These are phyloP conservation scores for Pseudochaenichthys georgianus DNA, from an alignment of 2,797 vertebrate genomes.

Conservation along the genomic window DNA sequence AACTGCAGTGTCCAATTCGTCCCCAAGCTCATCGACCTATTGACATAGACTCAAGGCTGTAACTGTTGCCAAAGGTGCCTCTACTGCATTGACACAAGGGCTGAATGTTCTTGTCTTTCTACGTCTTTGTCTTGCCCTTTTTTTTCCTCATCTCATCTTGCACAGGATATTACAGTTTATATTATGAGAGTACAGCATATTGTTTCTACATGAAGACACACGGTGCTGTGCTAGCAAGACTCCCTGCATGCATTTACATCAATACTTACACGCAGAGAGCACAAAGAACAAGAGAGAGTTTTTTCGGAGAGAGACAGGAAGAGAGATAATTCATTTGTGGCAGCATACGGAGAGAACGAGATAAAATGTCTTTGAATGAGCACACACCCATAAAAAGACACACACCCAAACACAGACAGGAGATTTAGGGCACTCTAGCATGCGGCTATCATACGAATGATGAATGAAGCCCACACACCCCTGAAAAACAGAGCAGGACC, in stretches of 20 bases:
- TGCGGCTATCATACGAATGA: constrained; percentile 73
- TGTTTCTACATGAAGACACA: neutral
- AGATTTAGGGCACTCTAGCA: constrained; percentile 73
- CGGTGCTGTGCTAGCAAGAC: neutral
- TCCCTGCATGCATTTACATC: constrained; percentile 18
- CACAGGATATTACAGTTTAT: neutral
- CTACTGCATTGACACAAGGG: constrained; percentile 22
- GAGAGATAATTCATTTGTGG: constrained; percentile 44
- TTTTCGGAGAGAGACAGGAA: constrained; percentile 14
- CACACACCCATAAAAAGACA: constrained; percentile 1
- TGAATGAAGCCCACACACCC: constrained; percentile 81
- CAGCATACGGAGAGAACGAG: constrained; percentile 20
- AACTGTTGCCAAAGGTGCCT: constrained; percentile 35
- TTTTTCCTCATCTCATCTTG: constrained; percentile 7
- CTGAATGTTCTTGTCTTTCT: constrained; percentile 7
- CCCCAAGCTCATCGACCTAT: constrained; percentile 40
- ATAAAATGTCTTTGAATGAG: constrained; percentile 33
- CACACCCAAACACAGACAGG: constrained; percentile 53
- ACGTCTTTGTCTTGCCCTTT: neutral
- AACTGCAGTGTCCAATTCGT: constrained; percentile 19
- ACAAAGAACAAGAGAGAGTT: constrained; percentile 38
- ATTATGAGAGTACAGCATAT: neutral
- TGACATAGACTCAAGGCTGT: constrained; percentile 31
- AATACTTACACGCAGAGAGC: neutral
- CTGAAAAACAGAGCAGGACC: constrained; percentile 72